Evolutionary conservation across 1,140 invertebrate species (phyloP).

Genomic region (Oedothorax gibbosus): DNA sequence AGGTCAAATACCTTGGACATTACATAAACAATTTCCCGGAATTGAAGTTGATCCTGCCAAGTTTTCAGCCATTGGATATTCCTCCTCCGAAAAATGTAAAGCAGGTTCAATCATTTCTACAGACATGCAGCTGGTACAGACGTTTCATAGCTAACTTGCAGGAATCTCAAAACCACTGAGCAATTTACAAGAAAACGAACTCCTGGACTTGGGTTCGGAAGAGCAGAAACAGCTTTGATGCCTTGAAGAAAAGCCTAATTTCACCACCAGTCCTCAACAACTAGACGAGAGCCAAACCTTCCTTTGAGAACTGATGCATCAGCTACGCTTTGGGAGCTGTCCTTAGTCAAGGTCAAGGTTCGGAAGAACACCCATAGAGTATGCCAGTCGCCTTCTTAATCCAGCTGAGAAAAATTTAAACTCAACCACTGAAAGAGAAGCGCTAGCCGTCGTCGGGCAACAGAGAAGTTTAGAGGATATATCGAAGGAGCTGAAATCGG

Average conservation of each 20-base stretch:
- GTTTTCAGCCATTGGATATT: background rate
- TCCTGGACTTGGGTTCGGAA: conserved; percentile 48
- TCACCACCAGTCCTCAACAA: conserved; percentile 20
- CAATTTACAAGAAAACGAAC: conserved; percentile 21
- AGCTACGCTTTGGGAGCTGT: conserved; percentile 61
- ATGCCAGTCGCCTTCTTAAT: too few species aligned
- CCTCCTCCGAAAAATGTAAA: too few species aligned
- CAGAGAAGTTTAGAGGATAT: too few species aligned
- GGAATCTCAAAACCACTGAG: conserved; percentile 20
- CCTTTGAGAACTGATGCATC: conserved; percentile 6
- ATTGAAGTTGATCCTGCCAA: conserved; percentile 48
- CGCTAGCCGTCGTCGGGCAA: too few species aligned
- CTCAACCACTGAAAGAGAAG: too few species aligned
- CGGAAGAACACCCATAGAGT: too few species aligned
- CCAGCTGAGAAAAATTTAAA: too few species aligned
- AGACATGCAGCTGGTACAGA: conserved; percentile 11
- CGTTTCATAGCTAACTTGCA: conserved; percentile 5
- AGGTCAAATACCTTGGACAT: conserved; percentile 58
- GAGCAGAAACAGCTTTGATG: conserved; percentile 34
- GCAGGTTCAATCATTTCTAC: too few species aligned
- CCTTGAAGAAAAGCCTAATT: background rate
- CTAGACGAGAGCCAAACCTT: background rate
- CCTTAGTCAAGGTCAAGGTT: too few species aligned
- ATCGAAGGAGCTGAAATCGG: conserved; percentile 60
- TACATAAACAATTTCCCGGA: background rate